Evolutionary conservation across 2,113 vertebrate species (phyloP).

Genomic region (Dicaeum eximium): DNA sequence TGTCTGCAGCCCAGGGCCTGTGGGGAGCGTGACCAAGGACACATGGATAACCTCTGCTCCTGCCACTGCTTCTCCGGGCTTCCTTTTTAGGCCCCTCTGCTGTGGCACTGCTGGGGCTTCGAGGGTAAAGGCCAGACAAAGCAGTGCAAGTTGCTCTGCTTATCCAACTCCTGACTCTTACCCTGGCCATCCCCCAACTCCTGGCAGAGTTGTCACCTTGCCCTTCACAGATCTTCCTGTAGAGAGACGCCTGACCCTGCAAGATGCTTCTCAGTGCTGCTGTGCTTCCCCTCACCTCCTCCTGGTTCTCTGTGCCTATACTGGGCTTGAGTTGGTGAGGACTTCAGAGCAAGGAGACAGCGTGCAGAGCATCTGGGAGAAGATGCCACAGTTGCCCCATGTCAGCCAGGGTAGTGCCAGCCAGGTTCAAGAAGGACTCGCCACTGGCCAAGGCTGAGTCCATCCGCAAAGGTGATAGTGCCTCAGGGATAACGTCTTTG

Average conservation of each 20-base stretch:
- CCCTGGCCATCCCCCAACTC: too few relatives aligned
- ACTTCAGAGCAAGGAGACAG: accelerated
- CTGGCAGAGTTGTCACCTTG: background rate
- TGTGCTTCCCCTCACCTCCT: background rate
- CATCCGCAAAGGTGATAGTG: too few relatives aligned
- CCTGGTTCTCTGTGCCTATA: background rate
- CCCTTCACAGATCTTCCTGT: background rate
- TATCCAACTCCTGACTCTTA: background rate
- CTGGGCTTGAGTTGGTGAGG: background rate
- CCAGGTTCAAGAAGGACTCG: accelerated
- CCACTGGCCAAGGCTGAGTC: background rate
- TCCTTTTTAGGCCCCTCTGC: background rate
- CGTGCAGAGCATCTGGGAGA: background rate
- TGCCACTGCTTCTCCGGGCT: background rate
- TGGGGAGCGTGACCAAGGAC: background rate
- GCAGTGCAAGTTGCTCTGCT: background rate
- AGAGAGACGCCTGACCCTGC: background rate
- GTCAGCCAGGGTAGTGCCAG: accelerated
- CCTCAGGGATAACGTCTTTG: background rate
- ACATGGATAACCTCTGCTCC: background rate
- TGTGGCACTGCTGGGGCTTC: too few relatives aligned
- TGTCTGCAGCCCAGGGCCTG: background rate
- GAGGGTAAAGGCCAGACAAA: background rate
- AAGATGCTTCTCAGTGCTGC: background rate
- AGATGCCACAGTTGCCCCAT: background rate